Conservation (phyloP, 2,797 vertebrate genomes). For the Clarias platycephalus region DNA sequence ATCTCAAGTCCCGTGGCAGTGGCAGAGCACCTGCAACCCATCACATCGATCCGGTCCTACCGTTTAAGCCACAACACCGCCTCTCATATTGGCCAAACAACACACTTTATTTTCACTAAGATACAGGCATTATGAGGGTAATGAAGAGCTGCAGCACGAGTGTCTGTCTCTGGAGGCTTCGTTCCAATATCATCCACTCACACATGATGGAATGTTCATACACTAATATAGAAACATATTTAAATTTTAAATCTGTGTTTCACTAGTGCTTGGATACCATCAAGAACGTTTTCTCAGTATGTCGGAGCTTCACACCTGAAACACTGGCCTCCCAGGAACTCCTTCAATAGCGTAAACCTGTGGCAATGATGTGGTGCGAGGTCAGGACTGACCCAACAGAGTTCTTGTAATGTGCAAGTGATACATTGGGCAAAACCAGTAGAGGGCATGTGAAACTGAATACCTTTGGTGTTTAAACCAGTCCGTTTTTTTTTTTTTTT, state of each 20-base stretch:
- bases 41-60: conserved; percentile 42
- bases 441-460: too few relatives aligned
- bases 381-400: too few relatives aligned
- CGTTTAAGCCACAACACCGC: conserved; percentile 28
- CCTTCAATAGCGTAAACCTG: too few relatives aligned
- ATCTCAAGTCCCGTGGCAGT: conserved; percentile 28
- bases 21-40: conserved; percentile 38
- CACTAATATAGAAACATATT: not conserved
- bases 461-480: too few relatives aligned
- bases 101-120: conserved; percentile 44
- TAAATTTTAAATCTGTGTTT: not conserved
- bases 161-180: conserved; percentile 36
- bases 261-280: too few relatives aligned
- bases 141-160: conserved; percentile 52
- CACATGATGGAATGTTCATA: not conserved
- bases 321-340: too few relatives aligned
- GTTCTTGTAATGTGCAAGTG: too few relatives aligned
- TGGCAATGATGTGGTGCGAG: too few relatives aligned
- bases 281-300: too few relatives aligned
- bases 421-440: too few relatives aligned
- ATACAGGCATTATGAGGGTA: conserved; percentile 52
- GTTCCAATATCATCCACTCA: conserved; percentile 40
- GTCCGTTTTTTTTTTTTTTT: too few relatives aligned
- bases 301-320: too few relatives aligned
- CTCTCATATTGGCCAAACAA: conserved; percentile 49